phyloP scores from a whole-genome alignment of 2,888 invertebrate genomes.

The Cyrtodaria siliqua region DNA sequence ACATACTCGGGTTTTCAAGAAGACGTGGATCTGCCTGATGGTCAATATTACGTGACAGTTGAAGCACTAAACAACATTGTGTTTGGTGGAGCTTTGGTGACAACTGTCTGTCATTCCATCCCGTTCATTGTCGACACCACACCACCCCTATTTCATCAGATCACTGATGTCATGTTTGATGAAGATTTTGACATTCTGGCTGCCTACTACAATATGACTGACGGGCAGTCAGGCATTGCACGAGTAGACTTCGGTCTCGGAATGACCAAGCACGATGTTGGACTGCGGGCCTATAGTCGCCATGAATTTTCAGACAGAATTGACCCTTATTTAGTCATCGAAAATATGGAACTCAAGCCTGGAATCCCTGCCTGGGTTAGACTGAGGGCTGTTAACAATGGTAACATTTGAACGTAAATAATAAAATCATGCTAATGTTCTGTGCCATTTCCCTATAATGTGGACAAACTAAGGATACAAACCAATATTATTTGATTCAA shows the following conservation, averaged over 20 bases:
- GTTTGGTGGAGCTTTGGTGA: conserved; percentile 69
- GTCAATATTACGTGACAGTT: conserved; percentile 71
- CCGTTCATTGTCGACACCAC: conserved; percentile 70
- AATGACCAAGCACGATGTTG: conserved; percentile 67
- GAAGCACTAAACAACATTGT: conserved; percentile 67
- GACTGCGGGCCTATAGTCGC: conserved; percentile 54
- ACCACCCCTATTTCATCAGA: conserved; percentile 59
- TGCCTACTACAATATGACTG: conserved; percentile 62
- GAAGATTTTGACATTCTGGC: conserved; percentile 69
- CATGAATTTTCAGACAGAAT: conserved; percentile 47
- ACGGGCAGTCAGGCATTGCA: conserved; percentile 56
- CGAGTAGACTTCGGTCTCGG: conserved; percentile 70
- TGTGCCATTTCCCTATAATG: no score
- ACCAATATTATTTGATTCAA: no score
- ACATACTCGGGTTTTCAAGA: conserved; percentile 65
- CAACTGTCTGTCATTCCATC: conserved; percentile 69
- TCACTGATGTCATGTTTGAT: no score
- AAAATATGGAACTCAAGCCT: conserved; percentile 64
- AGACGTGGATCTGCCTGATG: conserved; percentile 67
- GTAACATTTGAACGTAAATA: no score
- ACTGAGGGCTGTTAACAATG: no score
- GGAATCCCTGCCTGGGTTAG: no score
- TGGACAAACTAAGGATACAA: no score
- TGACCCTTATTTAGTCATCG: conserved; percentile 57
- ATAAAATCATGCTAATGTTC: no score